Conservation (phyloP, 1,140 invertebrate species). For the Wiebesia pumilae region DNA sequence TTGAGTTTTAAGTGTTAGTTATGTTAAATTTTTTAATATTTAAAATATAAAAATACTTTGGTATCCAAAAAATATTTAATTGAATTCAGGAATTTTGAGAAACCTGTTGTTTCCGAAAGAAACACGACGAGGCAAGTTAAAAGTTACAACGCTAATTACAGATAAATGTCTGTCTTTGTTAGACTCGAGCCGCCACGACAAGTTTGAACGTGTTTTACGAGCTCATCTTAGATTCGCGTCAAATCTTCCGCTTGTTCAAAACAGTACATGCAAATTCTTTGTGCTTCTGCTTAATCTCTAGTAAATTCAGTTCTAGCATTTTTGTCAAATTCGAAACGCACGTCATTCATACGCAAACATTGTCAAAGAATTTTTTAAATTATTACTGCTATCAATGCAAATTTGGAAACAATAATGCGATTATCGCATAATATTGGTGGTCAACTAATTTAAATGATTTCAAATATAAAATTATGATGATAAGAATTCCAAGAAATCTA, state of each 20-base stretch:
- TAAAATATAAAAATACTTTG: too few relatives aligned
- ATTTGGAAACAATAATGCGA: too few relatives aligned
- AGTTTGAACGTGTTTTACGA: slow-evolving; percentile 4
- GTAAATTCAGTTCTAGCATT: too few relatives aligned
- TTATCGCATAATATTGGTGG: too few relatives aligned
- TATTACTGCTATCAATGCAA: too few relatives aligned
- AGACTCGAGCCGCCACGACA: neutral
- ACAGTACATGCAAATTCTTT: neutral
- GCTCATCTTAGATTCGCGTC: neutral
- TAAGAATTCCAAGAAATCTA: too few relatives aligned
- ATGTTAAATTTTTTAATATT: neutral
- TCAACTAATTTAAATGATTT: too few relatives aligned
- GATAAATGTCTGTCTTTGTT: neutral
- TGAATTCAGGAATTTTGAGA: neutral
- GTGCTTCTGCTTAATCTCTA: neutral
- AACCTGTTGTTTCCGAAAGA: neutral
- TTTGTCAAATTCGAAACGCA: too few relatives aligned
- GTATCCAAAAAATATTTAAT: neutral
- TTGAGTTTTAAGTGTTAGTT: neutral
- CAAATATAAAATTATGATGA: too few relatives aligned
- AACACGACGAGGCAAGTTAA: neutral
- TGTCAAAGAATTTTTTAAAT: too few relatives aligned
- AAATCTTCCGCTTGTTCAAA: neutral
- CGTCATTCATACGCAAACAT: too few relatives aligned
- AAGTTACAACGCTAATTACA: neutral